Evolutionary conservation across 2,113 vertebrate species (phyloP), one percentile per base, ranked within the genome.

Genomic region (Corythoichthys intestinalis): DNA sequence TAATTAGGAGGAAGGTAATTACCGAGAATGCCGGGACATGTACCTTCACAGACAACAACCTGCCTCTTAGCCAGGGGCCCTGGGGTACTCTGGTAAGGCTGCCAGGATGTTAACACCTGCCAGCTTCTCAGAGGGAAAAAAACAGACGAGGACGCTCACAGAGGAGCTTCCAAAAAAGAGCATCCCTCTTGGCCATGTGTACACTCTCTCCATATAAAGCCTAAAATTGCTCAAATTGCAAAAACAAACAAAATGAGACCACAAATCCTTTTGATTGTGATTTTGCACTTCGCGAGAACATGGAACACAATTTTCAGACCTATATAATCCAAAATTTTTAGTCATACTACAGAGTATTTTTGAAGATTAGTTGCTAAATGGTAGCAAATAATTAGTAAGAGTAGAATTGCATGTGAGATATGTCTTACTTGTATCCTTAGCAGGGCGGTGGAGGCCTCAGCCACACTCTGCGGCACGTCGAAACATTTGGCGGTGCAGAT

Each of bases 401-500:
- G 46, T 47, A 7, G 46, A 47, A 47, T 47, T 11, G 8, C 46
- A 11, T 10, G 46, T 47, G 68, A 65, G 1, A 28, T 2, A 34
- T 66, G 6, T 78, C 77, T 90, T 91, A 99, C 97, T 91, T 99
- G 94, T 87, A 98, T 96, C 91, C 93, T 96, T 82, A 94, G 94
- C 69, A 98, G 91, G 75, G 91, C 94, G 2, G 83, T 71, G 14
- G 94, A 92, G 76, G 91, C 93, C 88, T 99, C 96, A 6, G 68
- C 84, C 50, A 96, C 90, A 82, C 91, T 96, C 70, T 97, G 93
- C 71, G 96, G 96, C 59, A 94, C 87, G 9, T 99, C 96, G 75
- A 98, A 98, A 85, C 95, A 98, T 79, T 98, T 98, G 85, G 96
- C 93, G 0, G 95, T 98, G 70, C 92, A 93, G 87, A 98, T 94